phyloP scores from a whole-genome alignment of 1,140 invertebrate species.

The Delia radicum region DNA sequence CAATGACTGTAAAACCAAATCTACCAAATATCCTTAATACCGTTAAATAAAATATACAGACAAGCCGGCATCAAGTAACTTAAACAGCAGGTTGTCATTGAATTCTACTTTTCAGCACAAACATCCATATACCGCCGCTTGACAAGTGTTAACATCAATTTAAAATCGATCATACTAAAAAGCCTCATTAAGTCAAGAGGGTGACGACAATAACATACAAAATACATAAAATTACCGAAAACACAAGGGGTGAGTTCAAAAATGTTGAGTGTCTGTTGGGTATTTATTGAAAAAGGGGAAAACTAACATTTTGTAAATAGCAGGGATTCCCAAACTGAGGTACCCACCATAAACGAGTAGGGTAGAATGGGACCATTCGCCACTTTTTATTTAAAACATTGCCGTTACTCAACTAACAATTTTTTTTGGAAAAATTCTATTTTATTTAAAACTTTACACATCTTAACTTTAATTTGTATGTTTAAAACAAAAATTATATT shows the following conservation, averaged over 20 bases:
- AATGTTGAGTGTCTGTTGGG: neutral
- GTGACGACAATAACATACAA: slow-evolving; percentile 27
- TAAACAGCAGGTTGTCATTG: slow-evolving; percentile 29
- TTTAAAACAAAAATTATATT: too few relatives aligned
- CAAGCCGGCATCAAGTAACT: neutral
- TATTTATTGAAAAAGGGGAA: neutral
- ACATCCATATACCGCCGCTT: slow-evolving; percentile 34
- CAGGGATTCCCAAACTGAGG: neutral
- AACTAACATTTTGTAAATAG: neutral
- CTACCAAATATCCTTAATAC: neutral
- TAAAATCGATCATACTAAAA: slow-evolving; percentile 53
- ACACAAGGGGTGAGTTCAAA: neutral
- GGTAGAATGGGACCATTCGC: too few relatives aligned
- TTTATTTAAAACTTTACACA: too few relatives aligned
- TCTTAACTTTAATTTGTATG: too few relatives aligned
- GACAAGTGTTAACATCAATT: slow-evolving; percentile 50
- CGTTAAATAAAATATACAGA: neutral
- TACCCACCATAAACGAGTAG: too few relatives aligned
- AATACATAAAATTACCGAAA: neutral
- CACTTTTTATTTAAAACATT: too few relatives aligned
- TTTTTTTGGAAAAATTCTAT: too few relatives aligned
- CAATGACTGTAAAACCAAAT: neutral
- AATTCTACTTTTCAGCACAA: slow-evolving; percentile 29
- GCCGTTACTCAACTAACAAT: too few relatives aligned
- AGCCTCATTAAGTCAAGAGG: slow-evolving; percentile 55